phyloP scores from a whole-genome alignment of 2,113 vertebrate genomes.

The Lepisosteus osseus region DNA sequence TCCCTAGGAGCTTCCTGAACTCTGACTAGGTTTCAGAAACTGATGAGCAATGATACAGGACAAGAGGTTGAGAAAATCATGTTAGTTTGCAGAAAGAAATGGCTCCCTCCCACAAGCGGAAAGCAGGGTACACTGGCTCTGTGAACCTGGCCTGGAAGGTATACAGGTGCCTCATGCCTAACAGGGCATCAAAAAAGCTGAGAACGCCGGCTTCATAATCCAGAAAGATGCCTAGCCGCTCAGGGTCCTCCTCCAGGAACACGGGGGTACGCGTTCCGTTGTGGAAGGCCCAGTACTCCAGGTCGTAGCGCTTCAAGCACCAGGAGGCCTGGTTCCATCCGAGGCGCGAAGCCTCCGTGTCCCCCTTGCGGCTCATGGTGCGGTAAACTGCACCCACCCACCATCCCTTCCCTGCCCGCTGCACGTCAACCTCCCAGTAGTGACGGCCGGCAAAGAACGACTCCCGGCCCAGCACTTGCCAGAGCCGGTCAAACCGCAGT shows the following conservation, averaged over 20 bases:
- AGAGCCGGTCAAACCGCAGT: conserved; percentile 54
- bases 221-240: conserved; percentile 56
- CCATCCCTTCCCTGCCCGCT: conserved; percentile 57
- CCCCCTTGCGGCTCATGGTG: conserved; percentile 55
- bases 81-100: conserved; percentile 51
- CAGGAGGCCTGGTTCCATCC: conserved; percentile 66
- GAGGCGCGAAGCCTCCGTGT: conserved; percentile 46
- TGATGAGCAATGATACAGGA: background rate
- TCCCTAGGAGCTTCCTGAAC: no score
- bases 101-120: conserved; percentile 66
- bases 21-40: background rate
- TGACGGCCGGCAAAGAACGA: conserved; percentile 62
- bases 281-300: conserved; percentile 72
- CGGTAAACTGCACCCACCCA: conserved; percentile 61
- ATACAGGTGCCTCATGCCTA: conserved; percentile 60
- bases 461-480: conserved; percentile 64
- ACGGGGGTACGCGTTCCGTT: conserved; percentile 59
- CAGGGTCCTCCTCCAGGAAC: conserved; percentile 43
- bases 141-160: conserved; percentile 61
- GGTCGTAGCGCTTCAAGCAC: conserved; percentile 65
- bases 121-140: conserved; percentile 59
- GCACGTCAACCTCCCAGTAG: conserved; percentile 70
- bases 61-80: conserved; percentile 12
- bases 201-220: conserved; percentile 68
- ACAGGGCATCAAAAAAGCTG: conserved; percentile 56